Percentiles rank a stretch among this genome's conserved stretches.
Evolutionary conservation across 2,888 invertebrate genomes (phyloP).

Genomic region (Eubasilissa splendida): DNA sequence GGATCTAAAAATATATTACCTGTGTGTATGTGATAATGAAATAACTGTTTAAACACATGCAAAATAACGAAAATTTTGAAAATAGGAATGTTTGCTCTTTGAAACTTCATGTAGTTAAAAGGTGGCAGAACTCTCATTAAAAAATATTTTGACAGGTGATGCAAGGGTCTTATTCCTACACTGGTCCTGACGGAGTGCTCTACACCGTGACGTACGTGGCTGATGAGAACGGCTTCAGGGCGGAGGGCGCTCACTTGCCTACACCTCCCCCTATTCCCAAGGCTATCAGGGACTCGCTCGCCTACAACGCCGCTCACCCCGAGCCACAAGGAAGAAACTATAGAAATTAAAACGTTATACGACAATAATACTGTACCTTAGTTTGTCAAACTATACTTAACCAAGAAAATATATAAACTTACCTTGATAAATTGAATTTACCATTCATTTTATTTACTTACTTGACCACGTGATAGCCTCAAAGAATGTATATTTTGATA

Average conservation of each 20-base stretch:
- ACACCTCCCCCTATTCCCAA: constrained; percentile 65
- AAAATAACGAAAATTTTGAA: too few species aligned
- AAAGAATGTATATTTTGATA: too few species aligned
- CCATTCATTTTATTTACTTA: too few species aligned
- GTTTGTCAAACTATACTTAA: too few species aligned
- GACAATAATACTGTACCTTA: not conserved
- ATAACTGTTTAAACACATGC: too few species aligned
- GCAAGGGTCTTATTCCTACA: constrained; percentile 74
- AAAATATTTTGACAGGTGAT: constrained; percentile 64
- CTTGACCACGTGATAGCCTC: too few species aligned
- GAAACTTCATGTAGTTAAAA: too few species aligned
- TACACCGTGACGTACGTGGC: constrained; percentile 72
- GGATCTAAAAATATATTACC: too few species aligned
- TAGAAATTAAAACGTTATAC: not conserved
- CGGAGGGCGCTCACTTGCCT: constrained; percentile 69
- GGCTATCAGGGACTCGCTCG: constrained; percentile 59
- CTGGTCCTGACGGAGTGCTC: constrained; percentile 73
- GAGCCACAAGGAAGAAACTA: constrained; percentile 54
- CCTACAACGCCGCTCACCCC: constrained; percentile 58
- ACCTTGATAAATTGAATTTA: too few species aligned
- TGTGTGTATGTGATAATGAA: too few species aligned
- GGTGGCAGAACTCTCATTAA: not conserved
- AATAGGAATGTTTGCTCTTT: too few species aligned
- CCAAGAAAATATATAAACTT: too few species aligned
- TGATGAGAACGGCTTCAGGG: constrained; percentile 69